Base-by-base conservation (phyloP, 2,888 invertebrate genomes). In the Netelia inedita region DNA sequence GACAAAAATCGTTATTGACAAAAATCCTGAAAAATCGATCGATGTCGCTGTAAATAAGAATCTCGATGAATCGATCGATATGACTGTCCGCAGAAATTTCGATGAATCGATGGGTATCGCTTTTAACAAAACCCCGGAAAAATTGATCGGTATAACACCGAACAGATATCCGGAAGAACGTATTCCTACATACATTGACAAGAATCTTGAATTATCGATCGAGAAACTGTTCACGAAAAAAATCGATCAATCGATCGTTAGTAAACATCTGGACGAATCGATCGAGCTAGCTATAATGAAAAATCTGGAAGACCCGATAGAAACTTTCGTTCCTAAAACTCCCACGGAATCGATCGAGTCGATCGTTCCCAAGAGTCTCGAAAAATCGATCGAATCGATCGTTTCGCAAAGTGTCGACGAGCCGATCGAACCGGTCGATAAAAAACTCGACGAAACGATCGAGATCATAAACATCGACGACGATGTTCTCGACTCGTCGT, bases 301-400 rank as follows among this genome's bases (percentile, higher is more conserved):
- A 28, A 79, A 14, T 9, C 11, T 9, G 1, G 53, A 74, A 46
- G 68, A 53, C 2, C 2, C 61, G 8, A 16, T 55, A 6, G 41
- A 19, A 82, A 83, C 76, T 68, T 43, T 46, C 10, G 66, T 71
- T 46, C 57, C 28, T 5, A 35, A 68, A 66, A 81, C 82, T n/a
- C 55, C 19, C 3, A 0, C 8, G 0, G 86, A 88, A 63, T 46
- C 68, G 46, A 19, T 41, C 35, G 50, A 74, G 80, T 53, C 35
- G 57, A 76, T 57, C 0, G 50, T 59, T 9, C 41, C 43, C 8
- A 41, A 66, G 10, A 28, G 28, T 10, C 21, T 53, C 87, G 10
- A 88, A 83, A 66, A 53, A n/a, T 57, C 55, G 16, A 65, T 23
- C 35, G 55, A 75, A 68, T 11, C 53, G 63, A 43, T 14, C 35